Conservation (phyloP, 2,113 vertebrate genomes). For the Andinoacara biseriatus region DNA sequence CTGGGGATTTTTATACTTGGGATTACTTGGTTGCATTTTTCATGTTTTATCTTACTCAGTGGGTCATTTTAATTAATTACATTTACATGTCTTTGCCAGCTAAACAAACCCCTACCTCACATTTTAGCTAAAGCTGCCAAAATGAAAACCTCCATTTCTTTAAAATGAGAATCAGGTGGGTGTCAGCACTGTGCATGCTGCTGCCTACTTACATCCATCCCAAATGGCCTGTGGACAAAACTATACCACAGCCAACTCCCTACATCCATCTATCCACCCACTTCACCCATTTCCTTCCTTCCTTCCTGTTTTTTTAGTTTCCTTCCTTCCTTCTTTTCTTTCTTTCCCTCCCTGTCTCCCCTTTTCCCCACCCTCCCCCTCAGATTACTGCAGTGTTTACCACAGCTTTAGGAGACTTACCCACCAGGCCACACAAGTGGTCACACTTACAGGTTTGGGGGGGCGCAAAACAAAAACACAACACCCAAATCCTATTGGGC, state of each 20-base stretch:
- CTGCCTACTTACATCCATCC: slow-evolving; percentile 32
- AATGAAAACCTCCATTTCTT: neutral
- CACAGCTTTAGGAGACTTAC: slow-evolving; percentile 76
- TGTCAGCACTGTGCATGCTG: neutral
- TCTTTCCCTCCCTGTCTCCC: neutral
- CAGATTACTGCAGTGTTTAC: slow-evolving; percentile 78
- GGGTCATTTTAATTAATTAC: neutral
- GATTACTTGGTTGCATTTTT: neutral
- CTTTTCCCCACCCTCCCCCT: neutral
- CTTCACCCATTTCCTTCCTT: slow-evolving; percentile 10
- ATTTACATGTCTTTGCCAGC: neutral
- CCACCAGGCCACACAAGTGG: slow-evolving; percentile 69
- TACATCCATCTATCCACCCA: neutral
- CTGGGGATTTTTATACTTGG: neutral
- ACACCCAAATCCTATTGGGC: slow-evolving; percentile 70
- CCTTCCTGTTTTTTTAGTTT: neutral
- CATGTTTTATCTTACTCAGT: neutral
- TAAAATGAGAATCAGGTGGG: neutral
- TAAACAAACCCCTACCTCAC: neutral
- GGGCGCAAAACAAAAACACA: slow-evolving; percentile 43
- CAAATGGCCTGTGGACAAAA: slow-evolving; percentile 23
- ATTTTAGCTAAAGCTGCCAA: neutral
- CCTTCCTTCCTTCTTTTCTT: slow-evolving; percentile 5
- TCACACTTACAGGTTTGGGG: slow-evolving; percentile 41
- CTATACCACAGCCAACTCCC: slow-evolving; percentile 29